These are phyloP conservation scores for Amphiura filiformis DNA, from an alignment of 35 echinoderm and acorn worm species.

Conservation along the genomic window DNA sequence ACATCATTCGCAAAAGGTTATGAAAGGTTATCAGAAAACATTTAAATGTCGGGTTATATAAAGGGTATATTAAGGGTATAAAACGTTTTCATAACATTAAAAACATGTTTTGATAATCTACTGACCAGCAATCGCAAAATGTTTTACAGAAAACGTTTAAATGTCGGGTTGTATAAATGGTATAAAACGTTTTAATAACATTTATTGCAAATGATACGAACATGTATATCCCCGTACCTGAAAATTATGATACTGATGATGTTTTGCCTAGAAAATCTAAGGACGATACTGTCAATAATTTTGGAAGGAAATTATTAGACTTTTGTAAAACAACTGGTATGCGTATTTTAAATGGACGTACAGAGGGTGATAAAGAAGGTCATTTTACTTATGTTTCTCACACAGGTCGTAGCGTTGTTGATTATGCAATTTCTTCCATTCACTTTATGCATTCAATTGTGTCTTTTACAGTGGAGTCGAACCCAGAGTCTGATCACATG, in stretches of 20 bases:
- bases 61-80: too few species aligned
- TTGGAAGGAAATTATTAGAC: neutral
- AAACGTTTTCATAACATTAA: too few species aligned
- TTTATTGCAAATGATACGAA: neutral
- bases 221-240: neutral
- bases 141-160: too few species aligned
- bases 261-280: neutral
- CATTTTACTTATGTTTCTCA: conserved; percentile 13
- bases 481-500: conserved; percentile 16
- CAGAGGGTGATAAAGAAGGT: neutral
- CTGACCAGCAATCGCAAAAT: too few species aligned
- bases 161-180: too few species aligned
- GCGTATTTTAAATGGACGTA: conserved; percentile 14
- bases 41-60: too few species aligned
- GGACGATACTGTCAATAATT: neutral
- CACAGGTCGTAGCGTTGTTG: conserved; percentile 5
- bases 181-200: too few species aligned
- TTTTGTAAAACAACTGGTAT: conserved; percentile 11
- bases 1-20: too few species aligned
- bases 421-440: neutral
- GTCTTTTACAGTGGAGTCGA: neutral
- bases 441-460: neutral
- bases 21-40: too few species aligned
- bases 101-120: too few species aligned
- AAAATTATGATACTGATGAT: neutral